phyloP scores from a whole-genome alignment of 2,888 invertebrate genomes.

The Globia sparganii region DNA sequence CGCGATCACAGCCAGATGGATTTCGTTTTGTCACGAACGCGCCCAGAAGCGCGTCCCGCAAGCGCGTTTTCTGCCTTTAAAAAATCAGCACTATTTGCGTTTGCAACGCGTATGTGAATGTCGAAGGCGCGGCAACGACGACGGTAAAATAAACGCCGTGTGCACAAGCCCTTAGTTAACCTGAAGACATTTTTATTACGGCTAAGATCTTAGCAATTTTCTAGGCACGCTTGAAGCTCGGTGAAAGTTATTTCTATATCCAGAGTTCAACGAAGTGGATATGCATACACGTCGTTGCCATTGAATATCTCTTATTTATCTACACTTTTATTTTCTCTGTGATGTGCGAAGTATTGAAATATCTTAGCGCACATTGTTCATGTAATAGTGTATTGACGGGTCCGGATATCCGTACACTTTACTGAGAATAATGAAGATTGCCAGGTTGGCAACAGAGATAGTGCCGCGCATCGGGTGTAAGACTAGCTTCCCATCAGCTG shows the following conservation, averaged over 20 bases:
- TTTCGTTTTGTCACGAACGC: neutral
- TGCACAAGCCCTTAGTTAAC: neutral
- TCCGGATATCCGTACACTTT: constrained; percentile 44
- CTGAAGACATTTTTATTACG: constrained; percentile 23
- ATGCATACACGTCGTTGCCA: neutral
- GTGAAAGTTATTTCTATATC: constrained; percentile 3
- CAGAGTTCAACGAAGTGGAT: constrained; percentile 20
- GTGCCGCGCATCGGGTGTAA: constrained; percentile 3
- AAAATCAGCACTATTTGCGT: neutral
- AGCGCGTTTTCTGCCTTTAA: neutral
- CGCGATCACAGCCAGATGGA: too few relatives aligned
- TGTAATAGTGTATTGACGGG: constrained; percentile 12
- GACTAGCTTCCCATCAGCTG: constrained; percentile 35
- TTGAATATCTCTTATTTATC: constrained; percentile 10
- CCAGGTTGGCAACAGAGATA: constrained; percentile 31
- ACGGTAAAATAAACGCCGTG: neutral
- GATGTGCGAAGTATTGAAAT: constrained; percentile 1
- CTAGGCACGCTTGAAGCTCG: neutral
- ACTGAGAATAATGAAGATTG: constrained; percentile 55
- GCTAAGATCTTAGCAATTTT: constrained; percentile 8
- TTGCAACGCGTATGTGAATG: too few relatives aligned
- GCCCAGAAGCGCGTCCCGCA: too few relatives aligned
- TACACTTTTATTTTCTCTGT: neutral
- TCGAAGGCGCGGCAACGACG: neutral
- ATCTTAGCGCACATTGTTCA: constrained; percentile 1